Conservation (phyloP, 1,140 invertebrate species). For the Drosophila neocordata region DNA sequence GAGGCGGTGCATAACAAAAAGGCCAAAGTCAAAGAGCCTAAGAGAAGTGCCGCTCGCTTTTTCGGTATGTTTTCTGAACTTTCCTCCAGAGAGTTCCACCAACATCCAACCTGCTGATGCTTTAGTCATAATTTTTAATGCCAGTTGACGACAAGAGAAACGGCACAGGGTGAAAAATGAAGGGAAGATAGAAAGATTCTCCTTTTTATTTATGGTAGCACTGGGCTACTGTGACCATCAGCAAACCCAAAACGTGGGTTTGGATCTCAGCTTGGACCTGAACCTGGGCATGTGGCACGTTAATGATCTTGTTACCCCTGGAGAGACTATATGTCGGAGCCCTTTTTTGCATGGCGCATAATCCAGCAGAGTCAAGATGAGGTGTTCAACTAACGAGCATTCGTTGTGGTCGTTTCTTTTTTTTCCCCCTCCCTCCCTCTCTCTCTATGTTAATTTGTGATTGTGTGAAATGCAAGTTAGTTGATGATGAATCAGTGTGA, state of each 20-base stretch:
- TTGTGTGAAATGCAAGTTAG: conserved; percentile 10
- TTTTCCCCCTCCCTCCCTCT: not conserved
- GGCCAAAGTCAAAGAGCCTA: conserved; percentile 38
- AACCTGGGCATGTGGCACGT: conserved; percentile 54
- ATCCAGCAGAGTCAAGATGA: conserved; percentile 26
- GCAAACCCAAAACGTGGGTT: not conserved
- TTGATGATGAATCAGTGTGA: conserved; percentile 20
- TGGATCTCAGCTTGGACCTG: too few species aligned
- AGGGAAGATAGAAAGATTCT: conserved; percentile 38
- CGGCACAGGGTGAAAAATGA: not conserved
- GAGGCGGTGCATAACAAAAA: conserved; percentile 77
- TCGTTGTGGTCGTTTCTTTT: conserved; percentile 5
- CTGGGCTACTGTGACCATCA: conserved; percentile 48
- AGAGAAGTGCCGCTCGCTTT: conserved; percentile 20
- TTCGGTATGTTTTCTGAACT: conserved; percentile 10
- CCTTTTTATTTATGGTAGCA: conserved; percentile 67
- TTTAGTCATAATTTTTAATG: conserved; percentile 73
- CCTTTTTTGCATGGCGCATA: conserved; percentile 59
- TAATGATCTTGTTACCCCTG: conserved; percentile 76
- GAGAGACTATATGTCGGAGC: conserved; percentile 39
- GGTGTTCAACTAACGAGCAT: conserved; percentile 56
- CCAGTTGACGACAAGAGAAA: conserved; percentile 35
- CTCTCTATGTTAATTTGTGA: not conserved
- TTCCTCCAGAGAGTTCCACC: conserved; percentile 1
- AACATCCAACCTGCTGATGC: conserved; percentile 65